Base-by-base conservation (phyloP, 2,113 vertebrate species). In the Ifrita kowaldi region DNA sequence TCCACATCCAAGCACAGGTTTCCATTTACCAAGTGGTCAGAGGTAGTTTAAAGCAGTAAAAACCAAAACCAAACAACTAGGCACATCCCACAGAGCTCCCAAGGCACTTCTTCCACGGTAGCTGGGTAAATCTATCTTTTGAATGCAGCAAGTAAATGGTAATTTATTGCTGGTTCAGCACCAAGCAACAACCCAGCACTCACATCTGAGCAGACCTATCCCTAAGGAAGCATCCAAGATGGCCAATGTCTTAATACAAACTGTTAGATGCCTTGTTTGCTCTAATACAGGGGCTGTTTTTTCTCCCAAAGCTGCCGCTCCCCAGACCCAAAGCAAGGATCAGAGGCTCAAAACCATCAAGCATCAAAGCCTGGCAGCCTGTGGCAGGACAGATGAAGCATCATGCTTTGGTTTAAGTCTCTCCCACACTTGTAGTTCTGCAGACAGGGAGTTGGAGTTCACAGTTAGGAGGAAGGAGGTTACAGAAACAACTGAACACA, bases 121-220 rank as follows among this genome's bases (percentile, higher is more conserved):
- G 33, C 55, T 19, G 26, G 37, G 32, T 65, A 64, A 26, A 55
- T 10, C 13, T 8, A 1, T 9, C 39, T 41, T 30, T 14, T 11
- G 19, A 73, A 63, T 12, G 59, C 6, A 6, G 49, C 12, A 52
- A 0, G 0, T 32, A 73, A 49, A 22, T 19, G 21, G 20, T 16
- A 13, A 55, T 62, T 85, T 26, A 53, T 10, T 22, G 30, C 28
- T 4, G 4, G 20, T 46, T 44, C 60, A 60, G 44, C 55, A 83
- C 46, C 27, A 52, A 64, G 27, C 18, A 84, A 19, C 8, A 13
- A 35, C 20, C 21, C 53, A 68, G 49, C 53, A 13, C 24, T 32
- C 1, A 1, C 0, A 2, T 5, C 57, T 16, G 64, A n/a, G 68
- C 65, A 56, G 37, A 52, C 28, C 12, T 17, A 2, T 3, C 17